Conservation (phyloP, 2,113 vertebrate species). For the Poeciliopsis turrubarensis region DNA sequence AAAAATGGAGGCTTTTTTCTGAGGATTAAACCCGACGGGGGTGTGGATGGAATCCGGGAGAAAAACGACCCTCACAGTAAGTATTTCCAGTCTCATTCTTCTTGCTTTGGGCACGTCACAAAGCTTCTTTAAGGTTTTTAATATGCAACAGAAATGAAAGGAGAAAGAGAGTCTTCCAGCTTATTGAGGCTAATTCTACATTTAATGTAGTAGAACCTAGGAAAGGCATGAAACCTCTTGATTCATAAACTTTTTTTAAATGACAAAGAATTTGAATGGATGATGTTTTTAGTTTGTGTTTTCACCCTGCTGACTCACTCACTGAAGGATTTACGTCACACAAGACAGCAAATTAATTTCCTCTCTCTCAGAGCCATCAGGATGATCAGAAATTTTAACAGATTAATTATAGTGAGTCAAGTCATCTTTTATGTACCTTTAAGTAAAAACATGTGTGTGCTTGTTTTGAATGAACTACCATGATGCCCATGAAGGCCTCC, state of each 20-base stretch:
- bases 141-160: constrained; percentile 39
- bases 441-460: background rate
- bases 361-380: background rate
- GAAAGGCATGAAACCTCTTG: constrained; percentile 47
- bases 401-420: background rate
- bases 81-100: constrained; percentile 47
- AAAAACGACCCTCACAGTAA: constrained; percentile 94
- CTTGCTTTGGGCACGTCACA: constrained; percentile 43
- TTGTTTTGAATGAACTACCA: background rate
- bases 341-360: background rate
- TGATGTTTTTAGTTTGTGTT: constrained; percentile 45
- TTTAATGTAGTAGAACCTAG: constrained; percentile 31
- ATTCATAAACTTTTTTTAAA: constrained; percentile 12
- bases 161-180: constrained; percentile 64
- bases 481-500: background rate
- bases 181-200: constrained; percentile 35
- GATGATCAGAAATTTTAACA: background rate
- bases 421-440: background rate
- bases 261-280: constrained; percentile 17
- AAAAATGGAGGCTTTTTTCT: constrained; percentile 97
- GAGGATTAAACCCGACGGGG: constrained; percentile 90
- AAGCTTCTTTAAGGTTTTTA: constrained; percentile 62
- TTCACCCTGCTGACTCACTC: constrained; percentile 57
- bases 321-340: constrained; percentile 34
- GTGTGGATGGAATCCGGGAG: constrained; percentile 93